Percentiles rank a stretch among this genome's conserved stretches.
phyloP scores from a whole-genome alignment of 30 jellyfish, hydroid and myxozoan genomes.

The Hydractinia symbiolongicarpus region DNA sequence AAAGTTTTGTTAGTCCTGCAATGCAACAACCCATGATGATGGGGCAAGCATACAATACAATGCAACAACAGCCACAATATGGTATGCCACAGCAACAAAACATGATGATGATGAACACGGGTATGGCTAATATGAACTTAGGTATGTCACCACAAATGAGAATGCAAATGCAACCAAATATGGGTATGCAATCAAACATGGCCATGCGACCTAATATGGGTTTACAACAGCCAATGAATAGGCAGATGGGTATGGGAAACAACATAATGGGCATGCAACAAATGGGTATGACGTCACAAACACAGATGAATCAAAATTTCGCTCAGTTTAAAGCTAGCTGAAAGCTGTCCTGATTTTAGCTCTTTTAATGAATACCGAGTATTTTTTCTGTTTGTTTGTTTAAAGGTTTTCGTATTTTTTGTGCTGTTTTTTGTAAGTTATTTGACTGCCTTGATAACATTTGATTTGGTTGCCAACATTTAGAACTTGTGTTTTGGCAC shows the following conservation, averaged over 20 bases:
- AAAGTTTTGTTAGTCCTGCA: not conserved
- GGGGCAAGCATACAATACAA: not conserved
- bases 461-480: too few relatives aligned
- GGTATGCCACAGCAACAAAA: conserved; percentile 13
- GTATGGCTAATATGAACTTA: not conserved
- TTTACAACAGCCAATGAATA: conserved; percentile 8
- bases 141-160: conserved; percentile 8
- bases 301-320: conserved; percentile 40
- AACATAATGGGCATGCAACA: conserved; percentile 76
- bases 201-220: not conserved
- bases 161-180: conserved; percentile 6
- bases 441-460: too few relatives aligned
- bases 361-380: too few relatives aligned
- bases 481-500: too few relatives aligned
- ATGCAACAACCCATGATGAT: not conserved
- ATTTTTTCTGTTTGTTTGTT: too few relatives aligned
- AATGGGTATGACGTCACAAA: conserved; percentile 38
- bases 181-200: conserved; percentile 5
- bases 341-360: not conserved
- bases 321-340: conserved; percentile 67
- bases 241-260: conserved; percentile 37
- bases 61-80: conserved; percentile 12
- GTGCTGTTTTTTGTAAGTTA: too few relatives aligned
- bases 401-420: too few relatives aligned
- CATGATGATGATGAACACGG: conserved; percentile 17